Evolutionary conservation across 2,888 invertebrate species (phyloP).

Genomic region (Elegia similella): DNA sequence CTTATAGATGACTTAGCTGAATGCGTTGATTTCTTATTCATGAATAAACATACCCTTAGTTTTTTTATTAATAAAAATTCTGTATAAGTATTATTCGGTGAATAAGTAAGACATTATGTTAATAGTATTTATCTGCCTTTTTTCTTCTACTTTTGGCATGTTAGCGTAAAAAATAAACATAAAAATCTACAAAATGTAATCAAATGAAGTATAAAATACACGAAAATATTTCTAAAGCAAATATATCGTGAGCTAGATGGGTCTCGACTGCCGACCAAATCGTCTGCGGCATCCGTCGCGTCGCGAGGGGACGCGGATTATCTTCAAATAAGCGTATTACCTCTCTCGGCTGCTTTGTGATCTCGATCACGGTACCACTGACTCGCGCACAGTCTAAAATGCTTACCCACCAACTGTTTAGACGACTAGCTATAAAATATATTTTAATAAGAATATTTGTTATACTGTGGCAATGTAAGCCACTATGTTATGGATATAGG

Average conservation of each 20-base stretch:
- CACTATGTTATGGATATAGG: constrained; percentile 19
- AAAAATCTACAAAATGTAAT: not conserved
- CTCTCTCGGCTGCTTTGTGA: constrained; percentile 59
- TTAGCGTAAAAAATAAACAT: not conserved
- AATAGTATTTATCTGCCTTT: too few species aligned
- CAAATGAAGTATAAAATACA: not conserved
- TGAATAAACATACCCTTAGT: not conserved
- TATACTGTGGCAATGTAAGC: constrained; percentile 32
- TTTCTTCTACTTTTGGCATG: too few species aligned
- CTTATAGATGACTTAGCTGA: not conserved
- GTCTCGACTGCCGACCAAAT: constrained; percentile 33
- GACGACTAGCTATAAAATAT: constrained; percentile 23
- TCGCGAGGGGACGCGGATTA: constrained; percentile 53
- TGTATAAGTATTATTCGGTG: too few species aligned
- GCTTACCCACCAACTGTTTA: constrained; percentile 6
- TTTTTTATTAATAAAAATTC: too few species aligned
- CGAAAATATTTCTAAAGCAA: constrained; percentile 12
- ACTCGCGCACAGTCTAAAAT: constrained; percentile 34
- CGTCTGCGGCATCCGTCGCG: constrained; percentile 44
- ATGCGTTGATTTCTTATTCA: not conserved
- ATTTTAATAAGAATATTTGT: constrained; percentile 9
- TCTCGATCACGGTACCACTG: constrained; percentile 47
- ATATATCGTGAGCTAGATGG: constrained; percentile 13
- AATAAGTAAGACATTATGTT: too few species aligned
- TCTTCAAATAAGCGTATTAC: constrained; percentile 74